Base-by-base conservation (phyloP, 2,797 vertebrate genomes). In the Sebastes goodei region DNA sequence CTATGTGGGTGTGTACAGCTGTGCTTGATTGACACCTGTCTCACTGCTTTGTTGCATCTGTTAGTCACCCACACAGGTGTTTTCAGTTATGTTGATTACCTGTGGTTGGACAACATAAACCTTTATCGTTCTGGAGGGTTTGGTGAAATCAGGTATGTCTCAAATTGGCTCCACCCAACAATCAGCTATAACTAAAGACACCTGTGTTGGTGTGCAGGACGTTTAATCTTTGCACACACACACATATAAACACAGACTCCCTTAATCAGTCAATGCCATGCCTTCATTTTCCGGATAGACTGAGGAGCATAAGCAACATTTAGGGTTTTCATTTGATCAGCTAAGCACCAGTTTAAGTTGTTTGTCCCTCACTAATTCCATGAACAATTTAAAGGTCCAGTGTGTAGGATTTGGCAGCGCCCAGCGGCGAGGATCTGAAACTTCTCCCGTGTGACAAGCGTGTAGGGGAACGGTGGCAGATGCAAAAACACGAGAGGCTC, bases 401-500 rank as follows among this genome's bases (percentile, higher is more conserved):
- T 46, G 12, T 42, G 38, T 15, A 42, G 38, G 42, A 46, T 46
- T 17, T 7, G 42, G 6, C 0, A 0, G 42, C 14, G 2, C 2
- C 42, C 0, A 17, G 38, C 38, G 6, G 42, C 3, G 2, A 46
- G 42, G 42, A 46, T 0, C 42, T 7, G 15, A 46, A 1, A 46
- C 15, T 17, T 46, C 42, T 15, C 38, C 0, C 0, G 38, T 42
- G 38, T 42, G 38, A 42, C 38, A 7, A 42, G 6, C 38, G 1
- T 42, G 38, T 6, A 42, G 38, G 27, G 35, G 25, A 27, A 17
- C 6, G 15, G 42, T 17, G 42, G 42, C 42, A 7, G 15, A 46
- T 0, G 7, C 14, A 17, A 46, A 46, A 46, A 46, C 42, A 17
- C 3, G 0, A 46, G 1, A 17, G 14, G 0, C 42, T 17, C 42